phyloP scores from a whole-genome alignment of 1,140 invertebrate genomes.

The Adelges cooleyi region DNA sequence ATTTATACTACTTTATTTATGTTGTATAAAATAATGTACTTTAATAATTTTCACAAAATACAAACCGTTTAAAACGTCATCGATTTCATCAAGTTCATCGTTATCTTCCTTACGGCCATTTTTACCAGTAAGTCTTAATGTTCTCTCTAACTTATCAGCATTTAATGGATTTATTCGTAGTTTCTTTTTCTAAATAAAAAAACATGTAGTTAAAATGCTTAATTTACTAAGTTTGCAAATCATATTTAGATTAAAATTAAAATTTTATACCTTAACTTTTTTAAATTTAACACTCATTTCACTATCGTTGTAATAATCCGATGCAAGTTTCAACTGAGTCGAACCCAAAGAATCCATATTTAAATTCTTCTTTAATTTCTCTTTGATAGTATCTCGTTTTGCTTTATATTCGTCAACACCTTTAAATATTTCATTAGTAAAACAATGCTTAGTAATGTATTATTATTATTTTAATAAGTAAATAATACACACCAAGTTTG shows the following conservation, averaged over 20 bases:
- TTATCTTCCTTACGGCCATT: background rate
- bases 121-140: constrained; percentile 12
- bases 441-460: background rate
- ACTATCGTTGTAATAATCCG: constrained; percentile 76
- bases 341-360: constrained; percentile 58
- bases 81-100: constrained; percentile 17
- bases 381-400: constrained; percentile 34
- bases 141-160: constrained; percentile 15
- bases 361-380: constrained; percentile 48
- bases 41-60: background rate
- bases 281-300: constrained; percentile 81
- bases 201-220: background rate
- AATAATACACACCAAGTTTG: constrained; percentile 48
- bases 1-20: background rate
- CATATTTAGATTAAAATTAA: background rate
- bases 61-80: constrained; percentile 10
- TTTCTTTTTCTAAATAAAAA: constrained; percentile 6
- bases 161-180: constrained; percentile 2
- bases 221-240: background rate
- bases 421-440: constrained; percentile 31
- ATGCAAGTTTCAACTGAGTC: constrained; percentile 58
- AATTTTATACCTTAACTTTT: constrained; percentile 29
- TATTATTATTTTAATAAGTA: background rate
- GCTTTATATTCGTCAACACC: constrained; percentile 43
- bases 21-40: background rate